Evolutionary conservation across 2,113 vertebrate species (phyloP), one percentile per base, ranked within the genome.

Genomic region (Lepisosteus osseus): DNA sequence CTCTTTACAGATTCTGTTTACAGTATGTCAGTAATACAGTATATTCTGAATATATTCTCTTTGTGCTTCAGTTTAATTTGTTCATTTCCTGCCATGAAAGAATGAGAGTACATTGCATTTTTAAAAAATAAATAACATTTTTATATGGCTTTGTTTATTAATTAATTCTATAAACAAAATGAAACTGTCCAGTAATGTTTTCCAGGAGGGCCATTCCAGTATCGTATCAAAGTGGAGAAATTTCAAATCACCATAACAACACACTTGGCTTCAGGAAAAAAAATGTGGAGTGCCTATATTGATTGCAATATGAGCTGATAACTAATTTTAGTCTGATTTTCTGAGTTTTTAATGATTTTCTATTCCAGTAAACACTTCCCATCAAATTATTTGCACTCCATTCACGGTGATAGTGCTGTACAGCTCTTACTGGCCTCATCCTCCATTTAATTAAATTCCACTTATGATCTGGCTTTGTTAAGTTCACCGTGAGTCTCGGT

Each of bases 171-270:
- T 45, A 5, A 42, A 62, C n/a, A 11, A 42, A 41, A 29, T 40
- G 40, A 69, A 57, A 42, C 65, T 62, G 56, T 61, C 44, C 13
- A 61, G 56, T 57, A 61, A 68, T 54, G 65, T 68, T 68, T 69
- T 57, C 55, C 44, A 65, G 57, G 66, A 68, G 70, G 74, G 61
- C 75, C 65, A 3, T 76, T 70, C 68, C 72, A 79, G 69, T 76
- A 77, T 7, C 76, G 62, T 79, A 76, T 84, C 82, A 86, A 73
- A 86, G 80, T 75, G 72, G 79, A 83, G 76, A 81, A 81, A 84
- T 87, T 87, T 88, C 80, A 78, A 51, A 41, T 92, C 78, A 78
- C 91, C 78, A 91, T 91, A 80, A 86, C 86, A 91, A 91, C 90
- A 40, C 73, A 74, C 73, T 65, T 67, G 65, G 74, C 78, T 77